Evolutionary conservation across 1,140 invertebrate genomes (phyloP).

Genomic region (Bombus confusus): DNA sequence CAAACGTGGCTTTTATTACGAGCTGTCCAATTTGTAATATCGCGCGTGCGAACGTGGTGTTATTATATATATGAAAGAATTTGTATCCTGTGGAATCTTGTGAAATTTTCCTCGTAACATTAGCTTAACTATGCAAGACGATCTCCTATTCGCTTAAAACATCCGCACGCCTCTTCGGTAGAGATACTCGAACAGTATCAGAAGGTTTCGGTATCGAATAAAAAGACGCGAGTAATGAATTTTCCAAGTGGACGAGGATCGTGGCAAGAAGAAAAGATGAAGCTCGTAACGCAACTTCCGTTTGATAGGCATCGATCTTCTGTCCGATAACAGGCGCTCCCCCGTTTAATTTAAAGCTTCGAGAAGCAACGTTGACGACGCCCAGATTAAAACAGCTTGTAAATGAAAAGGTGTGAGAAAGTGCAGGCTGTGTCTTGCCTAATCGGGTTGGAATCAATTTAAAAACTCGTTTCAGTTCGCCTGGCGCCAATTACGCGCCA

Average conservation of each 20-base stretch:
- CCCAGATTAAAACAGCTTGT: neutral
- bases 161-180: too few relatives aligned
- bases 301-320: neutral
- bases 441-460: conserved; percentile 25
- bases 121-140: too few relatives aligned
- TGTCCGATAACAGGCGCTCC: neutral
- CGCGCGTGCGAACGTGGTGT: too few relatives aligned
- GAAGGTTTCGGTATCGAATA: neutral
- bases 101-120: too few relatives aligned
- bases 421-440: neutral
- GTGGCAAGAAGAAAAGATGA: neutral
- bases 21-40: too few relatives aligned
- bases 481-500: conserved; percentile 31
- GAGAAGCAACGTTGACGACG: neutral
- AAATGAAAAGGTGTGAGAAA: conserved; percentile 31
- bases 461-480: conserved; percentile 37
- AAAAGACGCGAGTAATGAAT: neutral
- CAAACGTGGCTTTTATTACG: too few relatives aligned
- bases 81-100: too few relatives aligned
- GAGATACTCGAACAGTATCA: too few relatives aligned
- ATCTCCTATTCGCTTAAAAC: too few relatives aligned
- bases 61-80: too few relatives aligned
- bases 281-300: neutral
- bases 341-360: neutral
- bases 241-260: neutral